These are phyloP conservation scores for Conops quadrifasciatus DNA, from an alignment of 2,888 invertebrate genomes.

Conservation along the genomic window DNA sequence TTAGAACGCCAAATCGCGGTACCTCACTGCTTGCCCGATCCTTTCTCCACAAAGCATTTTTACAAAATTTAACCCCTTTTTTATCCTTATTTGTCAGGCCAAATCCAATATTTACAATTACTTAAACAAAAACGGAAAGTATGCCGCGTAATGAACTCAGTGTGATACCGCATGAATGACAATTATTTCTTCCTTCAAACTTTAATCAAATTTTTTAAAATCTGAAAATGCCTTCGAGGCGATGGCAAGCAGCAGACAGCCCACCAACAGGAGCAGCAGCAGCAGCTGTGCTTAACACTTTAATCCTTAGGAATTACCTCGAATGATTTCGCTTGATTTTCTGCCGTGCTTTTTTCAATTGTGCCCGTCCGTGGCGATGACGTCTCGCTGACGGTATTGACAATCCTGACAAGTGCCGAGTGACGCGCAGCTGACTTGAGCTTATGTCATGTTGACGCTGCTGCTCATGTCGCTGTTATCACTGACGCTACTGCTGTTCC, in stretches of 20 bases:
- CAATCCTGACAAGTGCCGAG: background rate
- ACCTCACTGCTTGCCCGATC: background rate
- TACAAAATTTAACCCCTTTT: constrained; percentile 24
- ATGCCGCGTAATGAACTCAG: constrained; percentile 1
- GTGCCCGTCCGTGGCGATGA: background rate
- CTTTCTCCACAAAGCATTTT: background rate
- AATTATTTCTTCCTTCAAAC: constrained; percentile 47
- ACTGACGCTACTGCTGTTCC: background rate
- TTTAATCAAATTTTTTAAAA: constrained; percentile 47
- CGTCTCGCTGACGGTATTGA: constrained; percentile 10
- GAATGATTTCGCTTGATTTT: constrained; percentile 24
- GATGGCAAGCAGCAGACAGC: background rate
- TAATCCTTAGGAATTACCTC: constrained; percentile 43
- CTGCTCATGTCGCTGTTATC: constrained; percentile 14
- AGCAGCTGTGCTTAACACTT: constrained; percentile 45
- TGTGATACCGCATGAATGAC: constrained; percentile 39
- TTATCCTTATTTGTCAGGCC: constrained; percentile 13
- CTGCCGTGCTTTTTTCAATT: background rate
- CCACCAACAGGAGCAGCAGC: background rate
- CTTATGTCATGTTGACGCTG: constrained; percentile 34
- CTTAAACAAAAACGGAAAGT: constrained; percentile 45
- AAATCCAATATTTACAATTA: constrained; percentile 57
- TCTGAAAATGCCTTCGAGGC: too few species aligned
- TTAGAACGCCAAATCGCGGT: too few species aligned
- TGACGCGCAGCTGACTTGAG: constrained; percentile 7